A percentile compares a stretch with the other conserved stretches of the same genome.
Conservation (phyloP, 2,888 invertebrate genomes). For the Leucoma salicis region DNA sequence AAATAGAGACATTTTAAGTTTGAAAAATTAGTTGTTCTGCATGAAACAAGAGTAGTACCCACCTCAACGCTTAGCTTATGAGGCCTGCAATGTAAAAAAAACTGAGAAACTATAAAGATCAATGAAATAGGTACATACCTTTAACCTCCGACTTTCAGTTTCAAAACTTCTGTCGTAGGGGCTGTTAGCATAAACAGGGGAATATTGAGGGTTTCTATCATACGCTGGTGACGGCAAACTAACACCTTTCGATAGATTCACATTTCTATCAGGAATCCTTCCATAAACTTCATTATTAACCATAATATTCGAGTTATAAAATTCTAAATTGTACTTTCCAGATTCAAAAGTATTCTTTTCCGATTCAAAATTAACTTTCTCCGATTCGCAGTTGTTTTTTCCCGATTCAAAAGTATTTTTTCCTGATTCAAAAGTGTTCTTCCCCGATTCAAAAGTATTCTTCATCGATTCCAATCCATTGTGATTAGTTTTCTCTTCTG, state of each 20-base stretch:
- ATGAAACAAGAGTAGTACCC: too few species aligned
- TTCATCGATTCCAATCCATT: conserved; percentile 16
- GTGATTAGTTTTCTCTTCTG: conserved; percentile 21
- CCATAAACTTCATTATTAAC: conserved; percentile 26
- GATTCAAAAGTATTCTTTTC: conserved; percentile 20
- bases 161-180: conserved; percentile 68
- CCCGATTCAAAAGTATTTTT: conserved; percentile 26
- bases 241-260: conserved; percentile 23
- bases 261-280: conserved; percentile 25
- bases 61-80: too few species aligned
- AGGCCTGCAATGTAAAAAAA: neutral
- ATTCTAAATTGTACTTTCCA: conserved; percentile 32
- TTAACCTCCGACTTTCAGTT: conserved; percentile 62
- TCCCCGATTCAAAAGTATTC: conserved; percentile 25
- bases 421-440: conserved; percentile 19
- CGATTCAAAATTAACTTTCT: conserved; percentile 8
- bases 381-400: conserved; percentile 23
- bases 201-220: conserved; percentile 68
- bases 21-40: too few species aligned
- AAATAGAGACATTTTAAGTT: too few species aligned
- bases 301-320: conserved; percentile 29
- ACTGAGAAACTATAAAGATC: neutral
- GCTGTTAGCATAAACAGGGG: conserved; percentile 64
- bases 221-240: conserved; percentile 47
- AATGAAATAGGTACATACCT: conserved; percentile 46